Conservation (phyloP, 2,113 vertebrate species). For the Strigops habroptila region DNA sequence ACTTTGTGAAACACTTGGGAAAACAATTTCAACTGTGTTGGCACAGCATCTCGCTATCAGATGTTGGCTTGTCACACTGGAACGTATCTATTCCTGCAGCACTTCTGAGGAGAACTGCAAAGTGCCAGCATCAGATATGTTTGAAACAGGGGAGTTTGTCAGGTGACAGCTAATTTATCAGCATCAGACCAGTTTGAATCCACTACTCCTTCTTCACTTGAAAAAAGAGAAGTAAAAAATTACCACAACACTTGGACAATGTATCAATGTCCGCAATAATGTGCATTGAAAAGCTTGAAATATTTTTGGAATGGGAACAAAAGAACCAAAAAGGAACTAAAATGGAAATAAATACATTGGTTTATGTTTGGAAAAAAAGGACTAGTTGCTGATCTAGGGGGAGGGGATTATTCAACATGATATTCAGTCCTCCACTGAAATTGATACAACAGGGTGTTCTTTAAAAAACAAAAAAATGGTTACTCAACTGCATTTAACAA, state of each 20-base stretch:
- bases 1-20: not conserved
- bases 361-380: not conserved
- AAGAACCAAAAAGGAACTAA: not conserved
- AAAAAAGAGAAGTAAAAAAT: not conserved
- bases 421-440: not conserved
- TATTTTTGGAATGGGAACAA: not conserved
- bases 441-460: not conserved
- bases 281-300: not conserved
- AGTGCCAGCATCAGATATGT: not conserved
- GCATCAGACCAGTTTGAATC: not conserved
- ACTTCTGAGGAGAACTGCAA: not conserved
- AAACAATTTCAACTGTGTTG: not conserved
- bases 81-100: not conserved
- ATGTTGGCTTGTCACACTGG: not conserved
- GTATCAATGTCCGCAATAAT: not conserved
- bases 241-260: not conserved
- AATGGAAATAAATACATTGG: not conserved
- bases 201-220: not conserved
- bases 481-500: not conserved
- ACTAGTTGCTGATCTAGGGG: not conserved
- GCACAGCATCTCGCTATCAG: not conserved
- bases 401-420: not conserved
- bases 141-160: not conserved
- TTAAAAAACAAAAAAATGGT: not conserved
- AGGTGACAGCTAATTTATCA: not conserved